These are phyloP conservation scores for Apogon talboti DNA, from an alignment of 2,797 vertebrate species.

Conservation along the genomic window DNA sequence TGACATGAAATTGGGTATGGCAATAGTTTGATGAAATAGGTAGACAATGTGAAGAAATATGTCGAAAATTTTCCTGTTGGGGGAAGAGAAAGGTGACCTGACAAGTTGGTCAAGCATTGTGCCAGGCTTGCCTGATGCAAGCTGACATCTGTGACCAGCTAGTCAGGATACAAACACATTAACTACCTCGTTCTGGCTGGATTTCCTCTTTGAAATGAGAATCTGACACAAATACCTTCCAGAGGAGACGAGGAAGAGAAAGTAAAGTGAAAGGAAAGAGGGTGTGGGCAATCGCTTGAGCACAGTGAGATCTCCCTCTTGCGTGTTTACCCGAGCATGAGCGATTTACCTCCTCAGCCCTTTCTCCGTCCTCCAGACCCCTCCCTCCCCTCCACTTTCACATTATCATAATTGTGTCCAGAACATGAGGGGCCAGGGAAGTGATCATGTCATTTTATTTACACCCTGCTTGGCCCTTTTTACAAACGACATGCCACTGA, in stretches of 20 bases:
- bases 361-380: constrained; percentile 52
- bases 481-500: constrained; percentile 97
- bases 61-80: constrained; percentile 41
- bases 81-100: constrained; percentile 57
- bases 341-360: constrained; percentile 71
- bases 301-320: constrained; percentile 51
- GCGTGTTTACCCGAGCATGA: constrained; percentile 68
- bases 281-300: constrained; percentile 33
- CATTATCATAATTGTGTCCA: constrained; percentile 99
- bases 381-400: constrained; percentile 69
- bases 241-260: constrained; percentile 56
- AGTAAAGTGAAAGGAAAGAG: constrained; percentile 37
- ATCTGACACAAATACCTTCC: constrained; percentile 51
- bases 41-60: constrained; percentile 41
- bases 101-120: constrained; percentile 61
- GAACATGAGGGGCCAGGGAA: constrained; percentile 99
- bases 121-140: constrained; percentile 57
- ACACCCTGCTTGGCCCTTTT: constrained; percentile 98
- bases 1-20: constrained; percentile 33
- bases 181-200: constrained; percentile 88
- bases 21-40: constrained; percentile 51
- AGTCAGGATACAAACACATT: constrained; percentile 85
- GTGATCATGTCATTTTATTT: constrained; percentile 99
- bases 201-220: constrained; percentile 89
- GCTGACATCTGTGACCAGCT: constrained; percentile 71